Base-by-base conservation (phyloP, 2,888 invertebrate species). In the Allolobophora icterica region DNA sequence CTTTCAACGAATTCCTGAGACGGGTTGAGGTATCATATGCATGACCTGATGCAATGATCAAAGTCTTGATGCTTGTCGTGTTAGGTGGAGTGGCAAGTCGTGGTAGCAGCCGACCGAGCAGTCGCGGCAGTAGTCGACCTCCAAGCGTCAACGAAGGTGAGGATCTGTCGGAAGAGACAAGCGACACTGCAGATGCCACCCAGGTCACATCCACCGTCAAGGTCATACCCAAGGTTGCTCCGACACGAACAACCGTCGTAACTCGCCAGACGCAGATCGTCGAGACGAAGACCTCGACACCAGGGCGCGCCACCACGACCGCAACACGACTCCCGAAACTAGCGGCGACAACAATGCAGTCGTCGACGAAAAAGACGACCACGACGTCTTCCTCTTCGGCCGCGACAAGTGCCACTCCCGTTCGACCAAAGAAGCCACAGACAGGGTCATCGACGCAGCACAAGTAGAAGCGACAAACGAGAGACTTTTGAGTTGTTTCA, bases 71-170 rank as follows among this genome's bases (percentile, higher is more conserved):
- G 2, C n/a, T 8, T n/a, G n/a, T 71, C 30, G 5, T n/a, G 0
- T n/a, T 8, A 87, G 87, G 35, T 87, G 87, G 87, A 24, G 34
- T 38, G 35, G 34, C 87, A 8, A 92, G 92, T 90, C 83, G 45
- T 21, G 45, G 90, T 52, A 93, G 92, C 90, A 92, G 92, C 58
- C 93, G 94, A 84, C 92, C 93, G 45, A 94, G 94, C 58, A 98
- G 98, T 93, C 96, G 98, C 93, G 94, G 93, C 84, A 98, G 92
- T 33, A 95, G 96, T 93, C 98, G 98, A 95, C 98, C 98, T 93
- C 97, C 98, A 38, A 98, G 98, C 93, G 97, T 98, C 94, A 98
- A 98, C 94, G 98, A 98, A 93, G 98, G 98, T 89, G 98, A 42
- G 34, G 52, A 45, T 30, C 52, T 45, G 35, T 90, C 90, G 11